phyloP scores from a whole-genome alignment of 2,797 vertebrate species.

The Parambassis ranga region DNA sequence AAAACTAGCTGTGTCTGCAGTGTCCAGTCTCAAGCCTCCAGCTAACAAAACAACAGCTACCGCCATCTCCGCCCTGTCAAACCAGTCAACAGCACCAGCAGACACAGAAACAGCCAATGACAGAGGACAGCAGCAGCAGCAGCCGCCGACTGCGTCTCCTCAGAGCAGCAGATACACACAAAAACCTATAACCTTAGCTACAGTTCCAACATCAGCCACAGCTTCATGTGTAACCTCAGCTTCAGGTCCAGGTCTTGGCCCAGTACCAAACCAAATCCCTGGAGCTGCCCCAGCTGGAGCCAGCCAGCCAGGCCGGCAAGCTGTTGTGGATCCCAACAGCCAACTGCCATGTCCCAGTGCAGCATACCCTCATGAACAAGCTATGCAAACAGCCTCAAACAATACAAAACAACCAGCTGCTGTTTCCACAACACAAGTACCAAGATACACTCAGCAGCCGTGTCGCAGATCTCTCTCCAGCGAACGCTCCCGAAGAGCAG shows the following conservation, averaged over 20 bases:
- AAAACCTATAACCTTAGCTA: conserved; percentile 35
- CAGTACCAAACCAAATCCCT: conserved; percentile 19
- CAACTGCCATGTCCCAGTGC: conserved; percentile 46
- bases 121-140: conserved; percentile 51
- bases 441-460: conserved; percentile 50
- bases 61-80: conserved; percentile 45
- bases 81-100: conserved; percentile 46
- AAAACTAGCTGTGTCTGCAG: conserved; percentile 74
- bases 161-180: conserved; percentile 59
- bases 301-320: conserved; percentile 40
- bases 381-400: conserved; percentile 40
- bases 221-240: conserved; percentile 20
- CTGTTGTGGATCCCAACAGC: conserved; percentile 41
- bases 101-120: conserved; percentile 42
- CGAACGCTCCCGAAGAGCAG: conserved; percentile 49
- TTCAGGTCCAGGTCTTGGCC: conserved; percentile 17
- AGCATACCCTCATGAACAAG: conserved; percentile 43
- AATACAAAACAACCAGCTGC: conserved; percentile 44
- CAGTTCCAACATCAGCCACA: conserved; percentile 14
- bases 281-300: conserved; percentile 14
- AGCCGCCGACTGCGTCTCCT: conserved; percentile 40
- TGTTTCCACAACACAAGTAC: conserved; percentile 56
- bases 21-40: conserved; percentile 78
- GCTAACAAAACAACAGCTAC: conserved; percentile 64
- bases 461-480: conserved; percentile 50